Evolutionary conservation across 2,888 invertebrate genomes (phyloP).

Genomic region (Ophion ellenae): DNA sequence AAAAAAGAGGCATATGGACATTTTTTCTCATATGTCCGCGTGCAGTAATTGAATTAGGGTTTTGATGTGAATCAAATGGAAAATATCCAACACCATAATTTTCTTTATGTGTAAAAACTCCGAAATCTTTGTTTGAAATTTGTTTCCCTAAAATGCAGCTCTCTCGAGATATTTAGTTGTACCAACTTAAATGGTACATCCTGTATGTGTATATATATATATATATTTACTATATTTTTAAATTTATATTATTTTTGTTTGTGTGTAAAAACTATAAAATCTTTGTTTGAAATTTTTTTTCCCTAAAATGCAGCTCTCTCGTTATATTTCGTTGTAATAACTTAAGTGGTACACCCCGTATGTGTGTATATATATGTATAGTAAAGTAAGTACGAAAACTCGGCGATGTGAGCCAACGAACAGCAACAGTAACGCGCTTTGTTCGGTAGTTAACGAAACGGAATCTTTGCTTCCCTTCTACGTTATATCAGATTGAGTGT

Average conservation of each 20-base stretch:
- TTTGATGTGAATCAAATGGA: background rate
- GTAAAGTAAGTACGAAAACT: background rate
- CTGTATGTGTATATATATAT: too few relatives aligned
- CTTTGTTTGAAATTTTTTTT: background rate
- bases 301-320: background rate
- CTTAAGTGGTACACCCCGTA: too few relatives aligned
- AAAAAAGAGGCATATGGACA: slow-evolving; percentile 4
- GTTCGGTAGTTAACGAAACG: slow-evolving; percentile 1
- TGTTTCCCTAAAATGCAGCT: background rate
- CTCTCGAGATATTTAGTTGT: background rate
- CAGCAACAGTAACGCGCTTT: background rate
- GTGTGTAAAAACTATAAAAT: background rate
- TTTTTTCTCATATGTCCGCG: background rate
- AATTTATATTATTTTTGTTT: background rate
- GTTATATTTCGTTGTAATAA: background rate
- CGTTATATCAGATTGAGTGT: background rate
- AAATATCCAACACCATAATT: background rate
- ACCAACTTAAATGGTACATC: too few relatives aligned
- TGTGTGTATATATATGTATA: background rate
- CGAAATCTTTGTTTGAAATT: background rate
- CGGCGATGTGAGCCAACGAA: background rate
- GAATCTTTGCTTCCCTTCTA: background rate
- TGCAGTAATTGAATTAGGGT: background rate
- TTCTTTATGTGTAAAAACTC: background rate
- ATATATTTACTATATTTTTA: too few relatives aligned